phyloP scores from a whole-genome alignment of 2,797 vertebrate genomes.

The Vespertilio murinus region DNA sequence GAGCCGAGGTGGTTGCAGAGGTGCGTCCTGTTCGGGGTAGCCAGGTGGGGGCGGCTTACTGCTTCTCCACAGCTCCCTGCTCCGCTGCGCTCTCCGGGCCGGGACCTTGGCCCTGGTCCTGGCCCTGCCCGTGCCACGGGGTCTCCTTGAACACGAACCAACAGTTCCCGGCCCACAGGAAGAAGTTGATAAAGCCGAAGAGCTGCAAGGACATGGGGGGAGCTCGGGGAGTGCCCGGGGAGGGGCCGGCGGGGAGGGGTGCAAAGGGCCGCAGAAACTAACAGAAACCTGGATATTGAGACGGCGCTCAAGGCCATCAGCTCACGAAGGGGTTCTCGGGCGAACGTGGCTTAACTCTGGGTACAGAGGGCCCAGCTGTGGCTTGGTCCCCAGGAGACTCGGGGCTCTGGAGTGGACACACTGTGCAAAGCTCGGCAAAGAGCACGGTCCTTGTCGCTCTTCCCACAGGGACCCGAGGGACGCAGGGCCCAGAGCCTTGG shows the following conservation, averaged over 20 bases:
- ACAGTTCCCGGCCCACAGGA: slow-evolving; percentile 95
- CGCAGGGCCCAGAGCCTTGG: neutral
- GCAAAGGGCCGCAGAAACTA: neutral
- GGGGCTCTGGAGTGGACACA: neutral
- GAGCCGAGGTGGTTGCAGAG: slow-evolving; percentile 62
- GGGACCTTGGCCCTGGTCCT: slow-evolving; percentile 68
- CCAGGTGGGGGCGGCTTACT: slow-evolving; percentile 66
- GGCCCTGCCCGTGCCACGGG: slow-evolving; percentile 87
- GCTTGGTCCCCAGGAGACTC: neutral
- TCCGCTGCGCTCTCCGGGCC: slow-evolving; percentile 83
- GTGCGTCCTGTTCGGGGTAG: slow-evolving; percentile 59
- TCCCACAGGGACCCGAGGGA: accelerated
- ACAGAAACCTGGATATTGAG: neutral
- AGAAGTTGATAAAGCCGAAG: slow-evolving; percentile 94
- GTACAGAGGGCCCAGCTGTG: neutral
- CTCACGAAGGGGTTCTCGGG: neutral
- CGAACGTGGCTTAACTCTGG: neutral
- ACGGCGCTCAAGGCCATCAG: neutral
- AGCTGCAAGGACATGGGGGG: slow-evolving; percentile 84
- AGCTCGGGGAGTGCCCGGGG: neutral
- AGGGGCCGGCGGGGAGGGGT: neutral
- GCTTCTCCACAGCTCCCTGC: slow-evolving; percentile 87
- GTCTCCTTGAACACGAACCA: slow-evolving; percentile 98
- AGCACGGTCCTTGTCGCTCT: neutral
- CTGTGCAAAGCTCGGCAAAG: neutral